Base-by-base conservation (phyloP, 1,140 invertebrate genomes). In the Orchestia grillus region DNA sequence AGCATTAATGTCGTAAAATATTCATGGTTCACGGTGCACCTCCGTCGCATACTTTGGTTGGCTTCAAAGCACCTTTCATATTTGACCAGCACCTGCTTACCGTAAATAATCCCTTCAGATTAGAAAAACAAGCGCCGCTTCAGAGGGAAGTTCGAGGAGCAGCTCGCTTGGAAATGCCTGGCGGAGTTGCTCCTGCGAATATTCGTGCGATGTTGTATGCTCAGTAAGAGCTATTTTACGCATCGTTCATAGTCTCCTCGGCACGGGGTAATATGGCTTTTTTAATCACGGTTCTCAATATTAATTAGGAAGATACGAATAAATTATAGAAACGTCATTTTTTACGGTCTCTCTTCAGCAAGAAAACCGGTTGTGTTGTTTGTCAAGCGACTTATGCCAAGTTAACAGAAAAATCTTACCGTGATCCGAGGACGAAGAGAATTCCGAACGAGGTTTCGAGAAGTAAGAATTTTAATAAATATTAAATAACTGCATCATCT, bases 41-140 rank as follows among this genome's bases (percentile, higher is more conserved):
- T 36, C 62, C 1, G 62, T 77, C 62, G 62, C 62, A 77, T 77
- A 77, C 62, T 77, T 77, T 77, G 62, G 62, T 77, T 77, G 62
- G 43, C 88, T 42, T 90, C 88, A 90, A 44, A 90, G 43, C 88
- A 28, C 43, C 88, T 90, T 90, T 44, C n/a, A 90, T 90, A 44
- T 90, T 90, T 90, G 88, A 42, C 88, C 88, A 90, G 88, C 88
- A 90, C 43, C 88, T 90, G 88, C 28, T 90, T 44, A 44, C 88
- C 88, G 88, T 90, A 90, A 41, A 90, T 90, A 42, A 44, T 90
- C 43, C 88, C 43, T 90, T 42, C 4, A 90, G 88, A 42, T 90
- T 90, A 90, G 88, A 42, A 90, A 44, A 90, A 90, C 43, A 90
- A 15, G 88, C 62, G 62, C 28, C 11, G 62, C 62, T 77, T 15